phyloP scores from a whole-genome alignment of 2,888 invertebrate species.

The Ectemnius cavifrons region DNA sequence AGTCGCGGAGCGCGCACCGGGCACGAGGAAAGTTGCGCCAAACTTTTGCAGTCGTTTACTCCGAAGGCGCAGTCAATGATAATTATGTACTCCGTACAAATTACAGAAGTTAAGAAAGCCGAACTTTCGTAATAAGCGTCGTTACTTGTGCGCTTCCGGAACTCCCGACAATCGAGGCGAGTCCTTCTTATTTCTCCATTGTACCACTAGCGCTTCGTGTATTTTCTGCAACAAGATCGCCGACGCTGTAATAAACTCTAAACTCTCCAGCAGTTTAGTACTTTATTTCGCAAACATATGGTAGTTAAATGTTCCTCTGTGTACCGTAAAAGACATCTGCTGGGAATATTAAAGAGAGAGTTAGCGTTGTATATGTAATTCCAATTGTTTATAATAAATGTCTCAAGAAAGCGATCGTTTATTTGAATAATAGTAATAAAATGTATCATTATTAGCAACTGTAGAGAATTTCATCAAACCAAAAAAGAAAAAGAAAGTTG shows the following conservation, averaged over 20 bases:
- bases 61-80: slow-evolving; percentile 1
- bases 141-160: background rate
- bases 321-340: too few relatives aligned
- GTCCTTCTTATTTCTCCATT: slow-evolving; percentile 17
- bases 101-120: slow-evolving; percentile 8
- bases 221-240: slow-evolving; percentile 3
- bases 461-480: background rate
- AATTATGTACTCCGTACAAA: slow-evolving; percentile 9
- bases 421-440: background rate
- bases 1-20: too few relatives aligned
- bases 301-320: too few relatives aligned
- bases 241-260: too few relatives aligned
- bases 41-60: slow-evolving; percentile 2
- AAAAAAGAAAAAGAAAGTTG: slow-evolving; percentile 69
- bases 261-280: background rate
- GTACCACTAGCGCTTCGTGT: slow-evolving; percentile 13
- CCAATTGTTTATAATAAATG: too few relatives aligned
- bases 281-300: background rate
- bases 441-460: background rate
- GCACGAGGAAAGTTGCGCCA: background rate
- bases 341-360: too few relatives aligned
- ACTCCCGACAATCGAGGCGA: slow-evolving; percentile 6
- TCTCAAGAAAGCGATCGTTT: background rate
- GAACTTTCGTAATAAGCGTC: slow-evolving; percentile 8
- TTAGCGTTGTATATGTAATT: too few relatives aligned